Conservation (phyloP, 2,113 vertebrate genomes). For the Todiramphus saurophagus region DNA sequence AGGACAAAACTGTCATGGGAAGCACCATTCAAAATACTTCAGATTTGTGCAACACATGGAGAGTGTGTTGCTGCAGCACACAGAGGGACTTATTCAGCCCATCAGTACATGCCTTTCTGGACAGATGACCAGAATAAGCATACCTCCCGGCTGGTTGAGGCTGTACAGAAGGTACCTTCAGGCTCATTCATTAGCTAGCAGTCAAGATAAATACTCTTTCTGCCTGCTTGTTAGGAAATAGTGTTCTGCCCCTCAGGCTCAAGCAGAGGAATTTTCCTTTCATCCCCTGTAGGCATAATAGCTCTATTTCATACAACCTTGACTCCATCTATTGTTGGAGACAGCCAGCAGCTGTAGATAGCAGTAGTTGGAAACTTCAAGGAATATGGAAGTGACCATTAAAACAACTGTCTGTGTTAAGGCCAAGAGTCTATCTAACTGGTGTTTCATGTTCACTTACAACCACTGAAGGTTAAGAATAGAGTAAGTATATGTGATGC, state of each 20-base stretch:
- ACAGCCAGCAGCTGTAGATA: background rate
- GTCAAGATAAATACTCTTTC: background rate
- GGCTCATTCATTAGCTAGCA: background rate
- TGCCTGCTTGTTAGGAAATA: background rate
- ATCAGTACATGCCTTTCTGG: background rate
- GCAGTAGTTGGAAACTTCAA: background rate
- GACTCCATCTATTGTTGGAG: background rate
- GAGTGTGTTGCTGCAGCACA: background rate
- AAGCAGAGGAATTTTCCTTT: background rate
- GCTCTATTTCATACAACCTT: background rate
- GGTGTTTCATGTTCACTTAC: background rate
- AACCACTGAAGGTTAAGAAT: background rate
- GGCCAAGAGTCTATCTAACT: background rate
- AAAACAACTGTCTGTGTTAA: background rate
- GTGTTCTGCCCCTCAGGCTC: background rate
- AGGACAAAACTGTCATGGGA: background rate
- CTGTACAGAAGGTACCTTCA: background rate
- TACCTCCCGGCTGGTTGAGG: background rate
- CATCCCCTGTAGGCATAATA: background rate
- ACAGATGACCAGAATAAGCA: background rate
- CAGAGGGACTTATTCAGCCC: background rate
- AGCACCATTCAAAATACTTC: background rate
- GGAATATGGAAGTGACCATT: background rate
- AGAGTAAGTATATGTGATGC: background rate
- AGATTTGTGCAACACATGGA: background rate